Evolutionary conservation across 2,888 invertebrate species (phyloP), one percentile per base, ranked within the genome.

Genomic region (Parnassius mnemosyne): DNA sequence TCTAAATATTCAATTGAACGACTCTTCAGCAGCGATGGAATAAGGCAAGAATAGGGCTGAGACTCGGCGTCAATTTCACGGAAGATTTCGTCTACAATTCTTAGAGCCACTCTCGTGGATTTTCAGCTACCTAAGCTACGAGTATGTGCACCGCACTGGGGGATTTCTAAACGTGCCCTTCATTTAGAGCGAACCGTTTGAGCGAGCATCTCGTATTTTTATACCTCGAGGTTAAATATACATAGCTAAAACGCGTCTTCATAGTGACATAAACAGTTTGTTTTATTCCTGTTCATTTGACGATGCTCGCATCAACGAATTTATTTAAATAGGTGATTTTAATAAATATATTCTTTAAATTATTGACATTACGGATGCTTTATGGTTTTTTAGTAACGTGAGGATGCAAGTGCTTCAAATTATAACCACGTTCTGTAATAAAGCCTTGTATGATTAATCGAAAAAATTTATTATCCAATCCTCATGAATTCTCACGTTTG

Each of bases 51-150:
- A 82, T 78, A 79, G 78, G 77, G 77, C 76, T 71, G 76, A 70
- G 71, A 74, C 78, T 76, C 74, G 72, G 79, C 85, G 82, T 87
- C 88, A 88, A 89, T 88, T 89, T 87, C 84, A 88, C 86, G 85
- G 82, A 77, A 85, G 86, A 87, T 87, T 87, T 87, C 81, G 80
- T 80, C 81, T 75, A 75, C 79, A 77, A 77, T 77, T 74, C 76
- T 69, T 75, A 74, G 71, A 77, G 72, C 71, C 71, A 74, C 62
- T 57, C 43, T 46, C 25, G 44, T 49, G 44, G 53, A 49, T 57
- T 62, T 57, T 52, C 57, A 57, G 61, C 47, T 61, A 62, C 62
- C 62, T 67, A 66, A 62, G 53, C 60, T 57, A 51, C 34, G 34
- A 34, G 34, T 56, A 42, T 59, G 57, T 58, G 46, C 25, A 10